A percentile compares a stretch with the other conserved stretches of the same genome.
These are phyloP conservation scores for Corythoichthys haematopterus DNA, from an alignment of 2,113 vertebrate genomes.

Conservation along the genomic window DNA sequence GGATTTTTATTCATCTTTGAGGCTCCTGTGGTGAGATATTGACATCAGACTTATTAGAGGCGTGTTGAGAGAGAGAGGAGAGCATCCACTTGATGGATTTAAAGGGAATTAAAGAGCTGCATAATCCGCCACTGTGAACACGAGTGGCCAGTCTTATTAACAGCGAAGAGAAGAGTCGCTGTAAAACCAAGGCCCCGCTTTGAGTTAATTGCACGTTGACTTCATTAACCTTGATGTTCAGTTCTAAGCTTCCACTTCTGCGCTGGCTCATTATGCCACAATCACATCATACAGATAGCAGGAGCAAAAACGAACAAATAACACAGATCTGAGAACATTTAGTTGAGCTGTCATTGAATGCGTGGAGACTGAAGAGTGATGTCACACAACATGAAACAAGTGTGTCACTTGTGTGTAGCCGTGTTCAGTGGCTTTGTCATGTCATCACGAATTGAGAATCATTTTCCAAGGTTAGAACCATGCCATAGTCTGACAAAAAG, in stretches of 20 bases:
- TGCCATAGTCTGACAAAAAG: slow-evolving; percentile 52
- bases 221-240: slow-evolving; percentile 60
- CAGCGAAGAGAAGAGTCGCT: slow-evolving; percentile 20
- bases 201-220: slow-evolving; percentile 51
- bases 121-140: slow-evolving; percentile 15
- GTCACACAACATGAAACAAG: slow-evolving; percentile 33
- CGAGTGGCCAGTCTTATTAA: slow-evolving; percentile 27
- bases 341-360: slow-evolving; percentile 13
- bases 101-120: slow-evolving; percentile 26
- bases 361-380: slow-evolving; percentile 17
- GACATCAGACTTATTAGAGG: slow-evolving; percentile 55
- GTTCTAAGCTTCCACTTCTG: slow-evolving; percentile 32
- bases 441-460: slow-evolving; percentile 58
- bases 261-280: slow-evolving; percentile 27
- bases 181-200: slow-evolving; percentile 40
- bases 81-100: slow-evolving; percentile 14
- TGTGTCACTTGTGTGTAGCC: slow-evolving; percentile 24
- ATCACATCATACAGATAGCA: slow-evolving; percentile 4
- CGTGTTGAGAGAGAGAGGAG: slow-evolving; percentile 17
- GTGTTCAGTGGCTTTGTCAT: slow-evolving; percentile 52
- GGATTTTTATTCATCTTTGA: slow-evolving; percentile 55
- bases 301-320: slow-evolving; percentile 18
- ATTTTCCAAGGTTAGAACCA: slow-evolving; percentile 45
- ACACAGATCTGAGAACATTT: slow-evolving; percentile 23
- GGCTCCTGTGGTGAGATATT: slow-evolving; percentile 47